Evolutionary conservation across 2,113 vertebrate genomes (phyloP).

Genomic region (Oryzias celebensis): DNA sequence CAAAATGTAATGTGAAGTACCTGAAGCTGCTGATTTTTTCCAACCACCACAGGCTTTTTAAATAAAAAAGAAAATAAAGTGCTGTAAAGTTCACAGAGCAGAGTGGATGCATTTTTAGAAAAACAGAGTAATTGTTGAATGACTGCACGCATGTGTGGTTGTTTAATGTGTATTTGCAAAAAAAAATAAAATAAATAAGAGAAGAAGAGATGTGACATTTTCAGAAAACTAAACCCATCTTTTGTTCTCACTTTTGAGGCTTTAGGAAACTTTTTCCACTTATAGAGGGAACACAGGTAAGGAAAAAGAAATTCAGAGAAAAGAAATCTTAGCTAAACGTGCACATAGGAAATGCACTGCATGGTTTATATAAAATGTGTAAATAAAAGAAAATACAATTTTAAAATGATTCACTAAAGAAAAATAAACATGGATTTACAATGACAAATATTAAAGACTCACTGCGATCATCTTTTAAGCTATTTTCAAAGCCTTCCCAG

Average conservation of each 20-base stretch:
- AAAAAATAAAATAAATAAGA: not conserved
- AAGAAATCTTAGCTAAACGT: not conserved
- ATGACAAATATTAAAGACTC: too few species aligned
- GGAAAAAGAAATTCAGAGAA: not conserved
- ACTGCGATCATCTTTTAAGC: too few species aligned
- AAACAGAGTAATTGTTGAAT: not conserved
- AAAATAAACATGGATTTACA: too few species aligned
- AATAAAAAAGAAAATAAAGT: not conserved
- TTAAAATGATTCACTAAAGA: too few species aligned
- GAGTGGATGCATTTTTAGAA: not conserved
- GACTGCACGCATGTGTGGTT: not conserved
- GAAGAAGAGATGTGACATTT: not conserved
- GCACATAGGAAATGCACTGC: too few species aligned
- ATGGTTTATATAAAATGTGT: too few species aligned
- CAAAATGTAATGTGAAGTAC: conserved; percentile 35
- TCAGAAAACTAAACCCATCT: not conserved
- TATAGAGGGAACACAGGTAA: not conserved
- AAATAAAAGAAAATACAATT: too few species aligned
- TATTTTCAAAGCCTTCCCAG: too few species aligned
- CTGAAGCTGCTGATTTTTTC: conserved; percentile 20
- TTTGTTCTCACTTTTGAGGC: not conserved
- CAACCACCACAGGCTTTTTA: not conserved
- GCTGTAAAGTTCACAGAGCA: not conserved
- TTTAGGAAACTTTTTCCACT: not conserved
- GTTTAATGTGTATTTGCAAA: not conserved